phyloP scores from a whole-genome alignment of 2,113 vertebrate genomes.

The Pomatorhinus ruficollis region DNA sequence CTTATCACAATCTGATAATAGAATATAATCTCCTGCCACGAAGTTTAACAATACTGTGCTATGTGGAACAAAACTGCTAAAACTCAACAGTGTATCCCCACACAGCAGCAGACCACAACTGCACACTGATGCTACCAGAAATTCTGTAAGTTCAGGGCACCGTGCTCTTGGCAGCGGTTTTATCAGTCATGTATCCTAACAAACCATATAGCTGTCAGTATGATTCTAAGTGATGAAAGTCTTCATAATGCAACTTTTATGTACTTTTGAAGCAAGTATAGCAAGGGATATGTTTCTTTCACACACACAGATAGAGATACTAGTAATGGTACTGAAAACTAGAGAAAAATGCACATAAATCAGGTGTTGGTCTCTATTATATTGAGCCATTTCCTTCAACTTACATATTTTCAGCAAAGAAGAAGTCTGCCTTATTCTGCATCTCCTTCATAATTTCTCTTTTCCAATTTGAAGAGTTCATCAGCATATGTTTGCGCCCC shows the following conservation, averaged over 20 bases:
- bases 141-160: background rate
- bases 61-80: background rate
- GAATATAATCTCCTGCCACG: background rate
- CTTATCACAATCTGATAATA: background rate
- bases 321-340: background rate
- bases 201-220: background rate
- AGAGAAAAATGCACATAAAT: background rate
- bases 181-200: background rate
- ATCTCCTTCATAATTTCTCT: constrained; percentile 79
- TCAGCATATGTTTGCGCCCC: constrained; percentile 94
- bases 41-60: background rate
- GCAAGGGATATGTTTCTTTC: background rate
- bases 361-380: background rate
- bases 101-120: background rate
- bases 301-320: background rate
- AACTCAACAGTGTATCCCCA: background rate
- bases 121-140: background rate
- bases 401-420: constrained; percentile 95
- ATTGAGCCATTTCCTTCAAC: constrained; percentile 45
- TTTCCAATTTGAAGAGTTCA: constrained; percentile 73
- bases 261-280: background rate
- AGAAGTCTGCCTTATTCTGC: constrained; percentile 87
- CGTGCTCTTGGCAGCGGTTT: background rate
- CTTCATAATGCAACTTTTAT: background rate
- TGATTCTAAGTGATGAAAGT: background rate